A percentile compares a stretch with the other conserved stretches of the same genome.
phyloP scores from a whole-genome alignment of 2,888 invertebrate species.

The Napeogenes inachia region DNA sequence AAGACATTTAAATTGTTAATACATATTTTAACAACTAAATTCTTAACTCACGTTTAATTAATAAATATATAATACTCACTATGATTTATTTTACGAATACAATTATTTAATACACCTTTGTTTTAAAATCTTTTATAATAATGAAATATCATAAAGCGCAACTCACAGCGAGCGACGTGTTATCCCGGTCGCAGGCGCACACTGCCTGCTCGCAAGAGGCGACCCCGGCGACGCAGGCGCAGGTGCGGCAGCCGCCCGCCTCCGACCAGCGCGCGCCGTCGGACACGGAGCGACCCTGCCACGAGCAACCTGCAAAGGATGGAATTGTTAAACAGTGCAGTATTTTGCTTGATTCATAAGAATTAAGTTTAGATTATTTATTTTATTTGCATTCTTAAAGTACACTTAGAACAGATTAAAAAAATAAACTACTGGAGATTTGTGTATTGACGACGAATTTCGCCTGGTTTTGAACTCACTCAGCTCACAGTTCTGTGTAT shows the following conservation, averaged over 20 bases:
- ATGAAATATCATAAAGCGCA: not conserved
- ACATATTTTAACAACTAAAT: not conserved
- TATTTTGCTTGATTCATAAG: no score
- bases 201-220: conserved; percentile 81
- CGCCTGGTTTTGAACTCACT: conserved; percentile 61
- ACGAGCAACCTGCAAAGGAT: conserved; percentile 80
- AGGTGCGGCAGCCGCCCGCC: conserved; percentile 68
- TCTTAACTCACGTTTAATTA: no score
- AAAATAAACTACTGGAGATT: not conserved
- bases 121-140: no score
- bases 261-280: conserved; percentile 77
- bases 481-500: conserved; percentile 79
- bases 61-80: no score
- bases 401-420: not conserved
- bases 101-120: no score
- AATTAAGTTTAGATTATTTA: no score
- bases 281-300: conserved; percentile 80
- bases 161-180: conserved; percentile 48
- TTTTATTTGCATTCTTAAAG: no score
- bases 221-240: conserved; percentile 77
- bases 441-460: no score
- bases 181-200: conserved; percentile 81
- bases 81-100: no score
- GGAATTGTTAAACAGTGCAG: no score
- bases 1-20: conserved; percentile 6